These are phyloP conservation scores for Regulus satrapa DNA, from an alignment of 2,113 vertebrate genomes.

Conservation along the genomic window DNA sequence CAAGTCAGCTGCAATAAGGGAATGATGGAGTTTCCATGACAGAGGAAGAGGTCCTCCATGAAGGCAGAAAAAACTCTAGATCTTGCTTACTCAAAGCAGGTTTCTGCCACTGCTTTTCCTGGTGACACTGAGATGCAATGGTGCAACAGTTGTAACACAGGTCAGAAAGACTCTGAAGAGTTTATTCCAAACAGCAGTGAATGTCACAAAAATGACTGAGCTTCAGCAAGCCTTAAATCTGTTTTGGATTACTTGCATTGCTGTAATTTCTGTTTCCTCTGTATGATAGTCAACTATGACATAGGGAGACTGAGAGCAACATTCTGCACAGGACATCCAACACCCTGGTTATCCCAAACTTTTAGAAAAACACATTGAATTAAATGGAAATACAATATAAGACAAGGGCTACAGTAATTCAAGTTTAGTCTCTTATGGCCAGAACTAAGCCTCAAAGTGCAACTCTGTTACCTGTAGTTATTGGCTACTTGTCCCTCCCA, in stretches of 20 bases:
- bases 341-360: background rate
- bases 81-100: background rate
- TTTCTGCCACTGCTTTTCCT: background rate
- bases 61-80: background rate
- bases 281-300: fast-evolving
- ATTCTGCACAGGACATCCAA: background rate
- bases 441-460: background rate
- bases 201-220: background rate
- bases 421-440: background rate
- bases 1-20: background rate
- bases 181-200: background rate
- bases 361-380: background rate
- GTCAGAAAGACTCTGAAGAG: background rate
- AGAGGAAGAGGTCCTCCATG: background rate
- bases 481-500: background rate
- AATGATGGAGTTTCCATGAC: background rate
- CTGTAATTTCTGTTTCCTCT: background rate
- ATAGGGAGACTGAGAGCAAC: background rate
- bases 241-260: background rate
- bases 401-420: background rate
- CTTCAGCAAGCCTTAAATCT: background rate
- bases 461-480: background rate
- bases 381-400: background rate
- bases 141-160: background rate
- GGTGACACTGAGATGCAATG: background rate